These are phyloP conservation scores for Varanus komodoensis DNA, from an alignment of 2,113 vertebrate species.

Conservation along the genomic window DNA sequence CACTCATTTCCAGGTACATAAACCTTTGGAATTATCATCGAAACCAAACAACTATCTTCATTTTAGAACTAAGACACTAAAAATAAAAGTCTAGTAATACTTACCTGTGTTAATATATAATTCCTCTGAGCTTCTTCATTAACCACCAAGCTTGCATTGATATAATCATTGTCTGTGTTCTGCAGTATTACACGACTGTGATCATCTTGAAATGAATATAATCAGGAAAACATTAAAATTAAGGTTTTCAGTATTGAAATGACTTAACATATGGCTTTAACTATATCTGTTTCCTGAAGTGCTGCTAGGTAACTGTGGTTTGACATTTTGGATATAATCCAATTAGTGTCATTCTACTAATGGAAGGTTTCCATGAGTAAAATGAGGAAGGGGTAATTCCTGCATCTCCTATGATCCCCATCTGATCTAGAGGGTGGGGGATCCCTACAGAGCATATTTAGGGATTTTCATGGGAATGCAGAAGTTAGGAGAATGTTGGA, in stretches of 20 bases:
- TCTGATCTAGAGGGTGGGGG: background rate
- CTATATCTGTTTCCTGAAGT: background rate
- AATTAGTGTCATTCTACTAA: background rate
- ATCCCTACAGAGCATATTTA: background rate
- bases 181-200: slow-evolving; percentile 96
- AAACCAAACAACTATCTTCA: too few relatives aligned
- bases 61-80: background rate
- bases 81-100: slow-evolving; percentile 42
- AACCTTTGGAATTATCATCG: background rate
- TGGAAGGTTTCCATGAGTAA: background rate
- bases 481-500: background rate
- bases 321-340: background rate
- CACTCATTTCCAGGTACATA: background rate
- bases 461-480: background rate
- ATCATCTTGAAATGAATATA: slow-evolving; percentile 84
- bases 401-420: background rate
- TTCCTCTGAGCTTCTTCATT: slow-evolving; percentile 92
- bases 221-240: slow-evolving; percentile 45
- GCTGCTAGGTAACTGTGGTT: background rate
- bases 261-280: background rate
- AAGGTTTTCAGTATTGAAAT: background rate
- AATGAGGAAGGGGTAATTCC: background rate
- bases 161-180: slow-evolving; percentile 94
- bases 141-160: slow-evolving; percentile 93
- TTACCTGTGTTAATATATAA: slow-evolving; percentile 96